A percentile compares a stretch with the other conserved stretches of the same genome.
phyloP scores from a whole-genome alignment of 2,888 invertebrate species.

The Tenthredo amoena region DNA sequence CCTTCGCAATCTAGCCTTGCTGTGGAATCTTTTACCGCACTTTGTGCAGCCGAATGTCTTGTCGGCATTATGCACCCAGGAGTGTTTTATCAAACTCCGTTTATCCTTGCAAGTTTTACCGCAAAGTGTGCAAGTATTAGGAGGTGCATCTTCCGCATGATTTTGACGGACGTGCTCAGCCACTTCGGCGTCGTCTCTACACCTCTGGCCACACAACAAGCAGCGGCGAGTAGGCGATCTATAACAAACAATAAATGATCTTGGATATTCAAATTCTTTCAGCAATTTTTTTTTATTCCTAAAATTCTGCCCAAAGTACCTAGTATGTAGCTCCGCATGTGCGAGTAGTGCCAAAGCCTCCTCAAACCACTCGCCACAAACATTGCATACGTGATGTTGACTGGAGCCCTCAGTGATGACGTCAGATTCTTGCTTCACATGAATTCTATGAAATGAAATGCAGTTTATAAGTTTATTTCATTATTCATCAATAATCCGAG shows the following conservation, averaged over 20 bases:
- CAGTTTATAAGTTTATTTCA: not conserved
- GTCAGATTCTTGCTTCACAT: conserved; percentile 73
- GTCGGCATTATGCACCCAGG: conserved; percentile 85
- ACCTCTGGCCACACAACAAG: conserved; percentile 84
- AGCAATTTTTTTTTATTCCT: conserved; percentile 48
- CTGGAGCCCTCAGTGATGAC: conserved; percentile 68
- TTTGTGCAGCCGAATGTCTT: conserved; percentile 84
- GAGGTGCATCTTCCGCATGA: conserved; percentile 82
- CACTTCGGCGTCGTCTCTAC: conserved; percentile 82
- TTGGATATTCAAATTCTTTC: conserved; percentile 42
- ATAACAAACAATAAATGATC: not conserved
- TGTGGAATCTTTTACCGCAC: conserved; percentile 86
- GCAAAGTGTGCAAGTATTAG: conserved; percentile 84
- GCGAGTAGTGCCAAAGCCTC: conserved; percentile 88
- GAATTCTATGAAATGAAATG: conserved; percentile 67
- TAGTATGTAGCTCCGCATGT: conserved; percentile 89
- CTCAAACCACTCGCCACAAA: conserved; percentile 88
- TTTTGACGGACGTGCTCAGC: conserved; percentile 83
- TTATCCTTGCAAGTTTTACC: conserved; percentile 86
- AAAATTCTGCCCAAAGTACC: conserved; percentile 69
- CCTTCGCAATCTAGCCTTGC: conserved; percentile 81
- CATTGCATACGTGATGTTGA: conserved; percentile 85
- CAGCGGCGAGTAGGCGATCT: conserved; percentile 79
- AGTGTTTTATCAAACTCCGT: conserved; percentile 84
- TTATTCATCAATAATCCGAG: not conserved